Percentiles rank a stretch among this genome's conserved stretches.
Conservation (phyloP, 2,797 vertebrate genomes). For the Melanotaenia parkinsoni region DNA sequence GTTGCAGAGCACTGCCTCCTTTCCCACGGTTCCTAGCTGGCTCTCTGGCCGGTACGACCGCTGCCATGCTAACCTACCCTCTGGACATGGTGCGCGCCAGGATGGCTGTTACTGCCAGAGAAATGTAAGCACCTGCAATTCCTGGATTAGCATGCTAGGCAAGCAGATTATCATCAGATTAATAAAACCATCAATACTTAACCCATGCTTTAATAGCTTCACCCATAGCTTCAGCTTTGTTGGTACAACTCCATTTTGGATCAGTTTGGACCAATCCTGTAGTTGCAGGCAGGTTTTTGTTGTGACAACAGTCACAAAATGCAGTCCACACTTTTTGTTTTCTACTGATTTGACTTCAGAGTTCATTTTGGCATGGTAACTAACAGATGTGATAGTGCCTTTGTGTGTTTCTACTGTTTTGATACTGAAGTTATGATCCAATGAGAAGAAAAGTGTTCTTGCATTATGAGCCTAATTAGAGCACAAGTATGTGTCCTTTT, state of each 20-base stretch:
- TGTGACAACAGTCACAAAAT: not conserved
- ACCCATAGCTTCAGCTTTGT: not conserved
- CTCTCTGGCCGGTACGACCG: conserved; percentile 93
- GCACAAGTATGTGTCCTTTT: too few relatives aligned
- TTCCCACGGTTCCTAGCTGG: conserved; percentile 93
- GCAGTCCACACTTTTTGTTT: not conserved
- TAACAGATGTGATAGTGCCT: too few relatives aligned
- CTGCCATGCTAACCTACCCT: conserved; percentile 93
- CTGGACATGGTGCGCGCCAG: conserved; percentile 95
- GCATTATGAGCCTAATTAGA: too few relatives aligned
- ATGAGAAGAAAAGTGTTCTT: too few relatives aligned
- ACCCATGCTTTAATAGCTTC: not conserved
- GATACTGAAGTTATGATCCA: too few relatives aligned
- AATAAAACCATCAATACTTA: not conserved
- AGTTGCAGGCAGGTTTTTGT: not conserved
- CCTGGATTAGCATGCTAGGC: not conserved
- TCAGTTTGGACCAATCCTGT: not conserved
- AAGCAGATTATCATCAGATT: not conserved
- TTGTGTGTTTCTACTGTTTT: too few relatives aligned
- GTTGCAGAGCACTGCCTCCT: conserved; percentile 89
- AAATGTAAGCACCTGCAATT: conserved; percentile 87
- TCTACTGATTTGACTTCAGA: too few relatives aligned
- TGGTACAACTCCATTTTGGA: not conserved
- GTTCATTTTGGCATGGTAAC: too few relatives aligned
- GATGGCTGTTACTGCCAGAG: conserved; percentile 97